Percentiles rank a stretch among this genome's conserved stretches.
These are phyloP conservation scores for Lagopus muta DNA, from an alignment of 2,113 vertebrate species.

Conservation along the genomic window DNA sequence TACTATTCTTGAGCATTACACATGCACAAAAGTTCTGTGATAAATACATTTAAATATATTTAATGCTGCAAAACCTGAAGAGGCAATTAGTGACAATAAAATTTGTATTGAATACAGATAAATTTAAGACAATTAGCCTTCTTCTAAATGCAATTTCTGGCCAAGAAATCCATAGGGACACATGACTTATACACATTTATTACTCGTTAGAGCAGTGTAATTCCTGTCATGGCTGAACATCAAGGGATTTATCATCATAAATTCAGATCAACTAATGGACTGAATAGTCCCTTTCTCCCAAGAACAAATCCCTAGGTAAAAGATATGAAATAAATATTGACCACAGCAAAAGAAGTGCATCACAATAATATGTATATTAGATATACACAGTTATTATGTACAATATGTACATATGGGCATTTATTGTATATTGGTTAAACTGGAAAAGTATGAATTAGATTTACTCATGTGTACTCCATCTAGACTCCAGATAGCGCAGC, in stretches of 20 bases:
- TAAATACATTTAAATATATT: conserved; percentile 77
- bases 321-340: conserved; percentile 76
- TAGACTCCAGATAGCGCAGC: background rate
- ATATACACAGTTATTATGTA: background rate
- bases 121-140: conserved; percentile 85
- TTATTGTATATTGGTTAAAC: background rate
- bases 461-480: background rate
- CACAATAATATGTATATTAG: background rate
- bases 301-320: conserved; percentile 75
- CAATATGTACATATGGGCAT: background rate
- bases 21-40: conserved; percentile 50
- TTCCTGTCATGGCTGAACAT: conserved; percentile 84
- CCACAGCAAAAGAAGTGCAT: conserved; percentile 38
- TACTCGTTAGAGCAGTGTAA: conserved; percentile 86
- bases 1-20: conserved; percentile 17
- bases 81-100: conserved; percentile 81
- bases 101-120: conserved; percentile 88
- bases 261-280: conserved; percentile 83
- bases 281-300: conserved; percentile 72
- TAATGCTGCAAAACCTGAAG: conserved; percentile 77
- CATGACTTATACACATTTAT: conserved; percentile 84
- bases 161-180: conserved; percentile 82
- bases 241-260: conserved; percentile 84
- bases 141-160: conserved; percentile 83
- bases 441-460: background rate